A percentile compares a stretch with the other conserved stretches of the same genome.
phyloP scores from a whole-genome alignment of 2,797 vertebrate species.

The Betta splendens region DNA sequence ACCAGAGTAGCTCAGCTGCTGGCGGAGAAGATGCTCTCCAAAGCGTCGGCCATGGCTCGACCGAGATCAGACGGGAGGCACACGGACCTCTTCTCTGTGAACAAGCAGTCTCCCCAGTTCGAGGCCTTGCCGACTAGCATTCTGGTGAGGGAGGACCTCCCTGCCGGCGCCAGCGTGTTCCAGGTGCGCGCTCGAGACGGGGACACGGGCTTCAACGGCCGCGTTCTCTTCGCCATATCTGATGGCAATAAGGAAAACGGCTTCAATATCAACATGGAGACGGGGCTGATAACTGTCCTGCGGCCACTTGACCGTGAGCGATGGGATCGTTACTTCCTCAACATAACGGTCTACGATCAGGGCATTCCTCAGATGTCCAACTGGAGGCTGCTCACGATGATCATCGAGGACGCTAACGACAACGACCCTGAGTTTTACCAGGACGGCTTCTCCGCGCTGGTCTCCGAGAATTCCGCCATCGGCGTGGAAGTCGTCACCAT shows the following conservation, averaged over 20 bases:
- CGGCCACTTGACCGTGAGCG: slow-evolving; percentile 90
- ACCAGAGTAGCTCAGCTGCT: slow-evolving; percentile 92
- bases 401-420: slow-evolving; percentile 92
- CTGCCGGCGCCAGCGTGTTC: slow-evolving; percentile 82
- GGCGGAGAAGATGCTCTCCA: slow-evolving; percentile 91
- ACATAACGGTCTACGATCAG: slow-evolving; percentile 93
- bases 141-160: slow-evolving; percentile 86
- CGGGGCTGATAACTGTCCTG: slow-evolving; percentile 88
- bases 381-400: slow-evolving; percentile 88
- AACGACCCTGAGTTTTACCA: slow-evolving; percentile 88
- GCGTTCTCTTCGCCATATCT: slow-evolving; percentile 89
- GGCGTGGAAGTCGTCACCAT: slow-evolving; percentile 85
- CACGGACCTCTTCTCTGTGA: slow-evolving; percentile 88
- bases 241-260: slow-evolving; percentile 91
- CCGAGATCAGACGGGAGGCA: slow-evolving; percentile 81
- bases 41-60: slow-evolving; percentile 84
- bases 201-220: slow-evolving; percentile 91
- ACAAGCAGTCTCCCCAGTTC: slow-evolving; percentile 90
- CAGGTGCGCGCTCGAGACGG: slow-evolving; percentile 87
- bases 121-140: slow-evolving; percentile 85
- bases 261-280: slow-evolving; percentile 91
- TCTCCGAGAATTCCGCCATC: slow-evolving; percentile 84
- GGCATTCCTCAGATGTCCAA: slow-evolving; percentile 90
- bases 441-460: slow-evolving; percentile 81
- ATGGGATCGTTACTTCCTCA: slow-evolving; percentile 88